A percentile compares a stretch with the other conserved stretches of the same genome.
phyloP scores from a whole-genome alignment of 2,113 vertebrate species.

The Pygoscelis antarcticus region DNA sequence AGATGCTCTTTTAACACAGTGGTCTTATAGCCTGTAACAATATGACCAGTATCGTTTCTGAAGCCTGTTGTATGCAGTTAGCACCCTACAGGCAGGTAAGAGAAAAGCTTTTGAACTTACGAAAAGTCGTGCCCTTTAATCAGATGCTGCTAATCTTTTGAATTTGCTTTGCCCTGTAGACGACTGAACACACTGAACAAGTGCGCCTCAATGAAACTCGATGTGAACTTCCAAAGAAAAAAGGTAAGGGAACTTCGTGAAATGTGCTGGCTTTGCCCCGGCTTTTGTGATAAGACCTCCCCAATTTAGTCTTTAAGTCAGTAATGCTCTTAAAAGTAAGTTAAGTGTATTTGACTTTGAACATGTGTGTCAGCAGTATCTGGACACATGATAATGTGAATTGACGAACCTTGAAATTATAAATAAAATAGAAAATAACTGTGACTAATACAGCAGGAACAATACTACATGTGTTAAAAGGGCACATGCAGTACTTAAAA shows the following conservation, averaged over 20 bases:
- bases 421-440: neutral
- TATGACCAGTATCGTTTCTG: neutral
- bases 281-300: neutral
- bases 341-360: slow-evolving; percentile 12
- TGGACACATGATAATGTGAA: neutral
- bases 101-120: slow-evolving; percentile 17
- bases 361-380: neutral
- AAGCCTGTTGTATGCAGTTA: neutral
- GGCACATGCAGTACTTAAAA: neutral
- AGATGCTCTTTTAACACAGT: neutral
- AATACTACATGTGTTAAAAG: neutral
- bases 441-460: neutral
- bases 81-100: slow-evolving; percentile 6
- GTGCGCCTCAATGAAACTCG: slow-evolving; percentile 98
- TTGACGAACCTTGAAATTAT: neutral
- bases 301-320: neutral
- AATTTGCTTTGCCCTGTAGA: slow-evolving; percentile 80
- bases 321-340: neutral
- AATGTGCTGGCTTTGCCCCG: neutral
- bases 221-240: slow-evolving; percentile 93
- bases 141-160: slow-evolving; percentile 43
- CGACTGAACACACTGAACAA: slow-evolving; percentile 96
- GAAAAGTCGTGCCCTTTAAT: slow-evolving; percentile 25
- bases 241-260: slow-evolving; percentile 81
- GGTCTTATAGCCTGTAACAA: neutral